phyloP scores from a whole-genome alignment of 2,888 invertebrate genomes.

The Exephanes ischioxanthus region DNA sequence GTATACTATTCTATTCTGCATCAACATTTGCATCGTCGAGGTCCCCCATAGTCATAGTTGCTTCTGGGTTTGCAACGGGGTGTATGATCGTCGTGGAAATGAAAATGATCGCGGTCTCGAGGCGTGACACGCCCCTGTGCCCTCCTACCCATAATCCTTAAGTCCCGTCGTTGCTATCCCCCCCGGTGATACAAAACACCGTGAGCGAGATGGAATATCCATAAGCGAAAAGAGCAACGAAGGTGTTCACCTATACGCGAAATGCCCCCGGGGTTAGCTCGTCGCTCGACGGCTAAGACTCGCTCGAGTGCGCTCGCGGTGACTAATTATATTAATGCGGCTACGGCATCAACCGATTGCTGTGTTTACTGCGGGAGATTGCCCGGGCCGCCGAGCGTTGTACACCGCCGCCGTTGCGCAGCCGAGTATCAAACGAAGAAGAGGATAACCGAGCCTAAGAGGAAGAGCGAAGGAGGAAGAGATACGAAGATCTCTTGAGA shows the following conservation, averaged over 20 bases:
- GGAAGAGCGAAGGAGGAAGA: conserved; percentile 42
- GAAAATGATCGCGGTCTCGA: conserved; percentile 75
- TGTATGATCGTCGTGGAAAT: conserved; percentile 71
- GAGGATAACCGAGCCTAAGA: conserved; percentile 52
- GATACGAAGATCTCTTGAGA: conserved; percentile 33
- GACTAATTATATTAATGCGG: conserved; percentile 85
- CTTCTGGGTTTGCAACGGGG: conserved; percentile 71
- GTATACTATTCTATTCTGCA: conserved; percentile 48
- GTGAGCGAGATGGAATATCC: conserved; percentile 44
- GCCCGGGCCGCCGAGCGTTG: conserved; percentile 71
- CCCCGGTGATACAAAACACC: conserved; percentile 56
- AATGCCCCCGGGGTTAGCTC: conserved; percentile 70
- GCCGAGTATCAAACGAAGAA: conserved; percentile 77
- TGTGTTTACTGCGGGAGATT: conserved; percentile 83
- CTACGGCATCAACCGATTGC: conserved; percentile 83
- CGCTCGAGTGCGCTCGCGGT: conserved; percentile 81
- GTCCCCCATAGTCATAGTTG: conserved; percentile 52
- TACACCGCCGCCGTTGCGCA: conserved; percentile 69
- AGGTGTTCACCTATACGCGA: conserved; percentile 69
- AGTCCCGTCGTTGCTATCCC: conserved; percentile 65
- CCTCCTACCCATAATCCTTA: conserved; percentile 73
- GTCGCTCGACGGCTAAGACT: conserved; percentile 68
- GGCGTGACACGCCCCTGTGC: conserved; percentile 68
- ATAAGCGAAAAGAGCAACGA: conserved; percentile 23
- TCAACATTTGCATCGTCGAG: conserved; percentile 59